These are phyloP conservation scores for rat (Rattus norvegicus) DNA, from an alignment of 2,113 vertebrate genomes.

Conservation along the genomic window DNA sequence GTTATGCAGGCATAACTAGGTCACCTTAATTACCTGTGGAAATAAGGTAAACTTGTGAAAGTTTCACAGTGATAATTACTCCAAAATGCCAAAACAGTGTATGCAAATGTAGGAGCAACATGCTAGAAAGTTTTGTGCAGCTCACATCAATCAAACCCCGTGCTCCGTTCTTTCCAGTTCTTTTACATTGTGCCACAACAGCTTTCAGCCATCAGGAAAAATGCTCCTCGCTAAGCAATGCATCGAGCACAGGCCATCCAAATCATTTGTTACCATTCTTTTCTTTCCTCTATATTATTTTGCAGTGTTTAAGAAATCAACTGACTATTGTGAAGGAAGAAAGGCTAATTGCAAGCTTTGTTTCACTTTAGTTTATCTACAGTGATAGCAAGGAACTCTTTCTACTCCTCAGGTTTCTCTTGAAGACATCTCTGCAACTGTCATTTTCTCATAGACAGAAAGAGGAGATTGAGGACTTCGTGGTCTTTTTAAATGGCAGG, in stretches of 20 bases:
- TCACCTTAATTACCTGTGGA: slow-evolving; percentile 81
- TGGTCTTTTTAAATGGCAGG: slow-evolving; percentile 29
- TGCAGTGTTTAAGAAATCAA: slow-evolving; percentile 53
- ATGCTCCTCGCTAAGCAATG: neutral
- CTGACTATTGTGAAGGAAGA: slow-evolving; percentile 62
- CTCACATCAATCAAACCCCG: slow-evolving; percentile 28
- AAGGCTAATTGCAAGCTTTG: slow-evolving; percentile 41
- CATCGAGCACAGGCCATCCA: neutral
- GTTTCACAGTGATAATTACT: slow-evolving; percentile 77
- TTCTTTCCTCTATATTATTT: slow-evolving; percentile 5
- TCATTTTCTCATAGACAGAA: slow-evolving; percentile 55
- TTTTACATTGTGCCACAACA: neutral
- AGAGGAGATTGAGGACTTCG: slow-evolving; percentile 24
- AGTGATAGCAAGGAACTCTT: slow-evolving; percentile 3
- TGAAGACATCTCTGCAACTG: slow-evolving; percentile 54
- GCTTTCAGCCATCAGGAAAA: slow-evolving; percentile 40
- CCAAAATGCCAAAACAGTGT: slow-evolving; percentile 65
- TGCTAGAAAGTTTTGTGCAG: slow-evolving; percentile 4
- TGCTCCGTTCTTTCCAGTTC: neutral
- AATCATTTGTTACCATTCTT: neutral
- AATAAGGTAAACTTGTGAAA: slow-evolving; percentile 72
- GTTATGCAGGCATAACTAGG: slow-evolving; percentile 79
- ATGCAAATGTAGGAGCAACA: slow-evolving; percentile 12
- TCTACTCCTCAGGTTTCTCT: slow-evolving; percentile 15
- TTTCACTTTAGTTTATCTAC: slow-evolving; percentile 28